Evolutionary conservation across 2,113 vertebrate genomes (phyloP).

Genomic region (Ginglymostoma cirratum): DNA sequence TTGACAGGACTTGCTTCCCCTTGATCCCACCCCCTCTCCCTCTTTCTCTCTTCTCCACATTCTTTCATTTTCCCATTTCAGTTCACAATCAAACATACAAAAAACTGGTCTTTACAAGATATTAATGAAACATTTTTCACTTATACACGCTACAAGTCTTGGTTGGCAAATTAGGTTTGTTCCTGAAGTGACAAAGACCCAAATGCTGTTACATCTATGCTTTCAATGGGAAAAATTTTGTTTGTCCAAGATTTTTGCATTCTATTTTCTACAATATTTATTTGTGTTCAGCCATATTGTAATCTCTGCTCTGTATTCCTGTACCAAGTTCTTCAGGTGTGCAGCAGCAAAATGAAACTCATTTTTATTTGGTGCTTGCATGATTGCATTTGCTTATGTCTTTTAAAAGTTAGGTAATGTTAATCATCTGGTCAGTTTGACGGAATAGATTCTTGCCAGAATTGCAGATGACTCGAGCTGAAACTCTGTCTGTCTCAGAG

Average conservation of each 20-base stretch:
- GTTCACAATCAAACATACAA: too few relatives aligned
- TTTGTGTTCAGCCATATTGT: background rate
- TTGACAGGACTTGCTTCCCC: too few relatives aligned
- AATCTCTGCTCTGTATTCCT: background rate
- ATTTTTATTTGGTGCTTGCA: background rate
- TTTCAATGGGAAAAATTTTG: background rate
- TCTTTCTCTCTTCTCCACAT: too few relatives aligned
- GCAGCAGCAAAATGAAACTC: background rate
- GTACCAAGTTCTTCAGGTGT: background rate
- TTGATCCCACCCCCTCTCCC: too few relatives aligned
- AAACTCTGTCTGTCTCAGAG: background rate
- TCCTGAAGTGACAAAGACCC: background rate
- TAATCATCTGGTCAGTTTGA: too few relatives aligned
- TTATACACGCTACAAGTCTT: background rate
- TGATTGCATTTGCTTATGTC: background rate
- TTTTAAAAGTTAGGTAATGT: background rate
- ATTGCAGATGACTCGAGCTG: background rate
- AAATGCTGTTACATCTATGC: background rate
- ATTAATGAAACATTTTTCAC: background rate
- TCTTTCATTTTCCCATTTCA: too few relatives aligned
- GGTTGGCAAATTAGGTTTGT: background rate
- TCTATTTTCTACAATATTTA: background rate
- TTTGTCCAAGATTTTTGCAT: background rate
- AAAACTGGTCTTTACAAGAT: too few relatives aligned
- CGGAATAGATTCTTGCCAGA: background rate